Base-by-base conservation (phyloP, 2,888 invertebrate genomes). In the Drosophila rubida region DNA sequence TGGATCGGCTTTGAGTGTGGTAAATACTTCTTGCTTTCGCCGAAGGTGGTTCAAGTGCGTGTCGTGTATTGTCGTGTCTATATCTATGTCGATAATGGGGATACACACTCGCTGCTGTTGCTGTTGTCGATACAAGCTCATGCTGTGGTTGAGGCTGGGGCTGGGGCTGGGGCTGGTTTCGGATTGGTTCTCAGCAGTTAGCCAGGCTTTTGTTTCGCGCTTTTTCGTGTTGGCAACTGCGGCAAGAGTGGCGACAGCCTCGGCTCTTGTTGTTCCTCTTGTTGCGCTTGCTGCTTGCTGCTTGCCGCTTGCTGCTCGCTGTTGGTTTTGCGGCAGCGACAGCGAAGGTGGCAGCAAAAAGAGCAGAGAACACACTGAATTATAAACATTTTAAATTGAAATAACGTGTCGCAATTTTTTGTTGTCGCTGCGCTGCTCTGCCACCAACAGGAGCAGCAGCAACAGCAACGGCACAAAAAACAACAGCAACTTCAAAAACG, bases 311-410 rank as follows among this genome's bases (percentile, higher is more conserved):
- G 54, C 16, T 66, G 61, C 41, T 55, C 58, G 42, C 45, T 46
- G 62, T 67, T 69, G 60, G 54, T 55, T 55, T 37, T 14, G 35
- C 14, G 32, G 60, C 46, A 37, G 54, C 44, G 49, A 57, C 63
- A 75, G 64, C 60, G 63, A 82, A 68, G 67, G 64, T 61, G 67
- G 75, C 61, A 49, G 45, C 82, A 54, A 67, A 61, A 48, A 58
- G 30, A 62, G 37, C 27, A 23, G 39, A 64, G 74, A 84, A 79
- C 82, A 77, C 82, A 81, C 88, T 84, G 84, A 87, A 84, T 84
- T 84, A 84, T 84, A 81, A 81, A 75, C 80, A 89, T 87, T 83
- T 81, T 78, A 90, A 90, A 90, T 90, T 89, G 90, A 90, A 90
- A 89, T 87, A 90, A 90, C 89, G 86, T 84, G 84, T 84, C 76